These are phyloP conservation scores for Puffinus mauretanicus DNA, from an alignment of 2,113 vertebrate genomes.

Conservation along the genomic window DNA sequence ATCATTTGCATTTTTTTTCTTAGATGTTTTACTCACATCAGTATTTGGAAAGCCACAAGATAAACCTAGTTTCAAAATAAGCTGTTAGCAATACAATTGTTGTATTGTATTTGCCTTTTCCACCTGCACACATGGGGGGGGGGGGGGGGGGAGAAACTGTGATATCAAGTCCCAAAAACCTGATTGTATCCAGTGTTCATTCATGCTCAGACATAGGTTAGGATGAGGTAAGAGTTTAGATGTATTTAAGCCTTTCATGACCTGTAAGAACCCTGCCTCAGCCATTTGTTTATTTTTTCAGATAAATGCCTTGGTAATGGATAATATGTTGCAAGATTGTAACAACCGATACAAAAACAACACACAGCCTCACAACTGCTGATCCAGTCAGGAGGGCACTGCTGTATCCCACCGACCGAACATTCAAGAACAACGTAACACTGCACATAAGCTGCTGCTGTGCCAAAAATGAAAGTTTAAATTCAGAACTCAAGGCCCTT, in stretches of 20 bases:
- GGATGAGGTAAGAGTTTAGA: neutral
- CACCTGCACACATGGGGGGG: neutral
- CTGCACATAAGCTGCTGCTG: neutral
- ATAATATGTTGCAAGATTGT: neutral
- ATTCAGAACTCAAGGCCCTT: neutral
- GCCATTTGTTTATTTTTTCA: neutral
- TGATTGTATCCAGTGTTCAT: neutral
- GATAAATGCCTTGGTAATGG: neutral
- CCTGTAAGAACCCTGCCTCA: neutral
- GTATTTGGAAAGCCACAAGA: neutral
- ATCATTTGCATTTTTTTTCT: neutral
- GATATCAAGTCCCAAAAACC: neutral
- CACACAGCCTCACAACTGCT: neutral
- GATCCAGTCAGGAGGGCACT: no score
- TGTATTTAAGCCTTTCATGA: neutral
- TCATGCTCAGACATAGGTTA: neutral
- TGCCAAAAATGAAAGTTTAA: neutral
- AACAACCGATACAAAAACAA: accelerated
- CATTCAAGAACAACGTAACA: neutral
- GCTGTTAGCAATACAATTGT: neutral
- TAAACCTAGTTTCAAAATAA: neutral
- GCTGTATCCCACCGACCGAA: accelerated
- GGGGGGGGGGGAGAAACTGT: accelerated
- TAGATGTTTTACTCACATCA: neutral
- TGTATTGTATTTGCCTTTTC: neutral